phyloP scores from a whole-genome alignment of 2,113 vertebrate species.

The Trematomus loennbergii region DNA sequence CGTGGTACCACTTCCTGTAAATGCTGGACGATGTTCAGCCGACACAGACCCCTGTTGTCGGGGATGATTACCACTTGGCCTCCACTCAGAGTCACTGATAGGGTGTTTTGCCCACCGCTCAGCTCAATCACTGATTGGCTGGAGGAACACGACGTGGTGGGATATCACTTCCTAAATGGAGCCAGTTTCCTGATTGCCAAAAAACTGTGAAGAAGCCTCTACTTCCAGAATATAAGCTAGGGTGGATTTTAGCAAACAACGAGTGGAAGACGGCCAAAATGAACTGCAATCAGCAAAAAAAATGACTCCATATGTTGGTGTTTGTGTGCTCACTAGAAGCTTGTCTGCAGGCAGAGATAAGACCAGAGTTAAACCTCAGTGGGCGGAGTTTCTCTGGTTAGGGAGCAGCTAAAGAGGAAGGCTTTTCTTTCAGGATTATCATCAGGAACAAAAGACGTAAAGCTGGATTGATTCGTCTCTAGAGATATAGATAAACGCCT shows the following conservation, averaged over 20 bases:
- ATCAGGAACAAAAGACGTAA: not conserved
- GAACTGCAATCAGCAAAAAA: conserved; percentile 13
- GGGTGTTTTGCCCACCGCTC: conserved; percentile 6
- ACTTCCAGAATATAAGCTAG: conserved; percentile 18
- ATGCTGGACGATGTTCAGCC: not conserved
- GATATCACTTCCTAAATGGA: conserved; percentile 20
- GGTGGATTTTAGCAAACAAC: conserved; percentile 43
- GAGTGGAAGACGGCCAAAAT: not conserved
- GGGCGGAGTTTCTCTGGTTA: conserved; percentile 29
- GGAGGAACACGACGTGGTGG: conserved; percentile 1
- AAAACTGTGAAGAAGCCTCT: conserved; percentile 20
- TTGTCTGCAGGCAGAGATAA: conserved; percentile 60
- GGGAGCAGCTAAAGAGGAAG: not conserved
- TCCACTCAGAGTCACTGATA: conserved; percentile 3
- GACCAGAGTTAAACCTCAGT: conserved; percentile 37
- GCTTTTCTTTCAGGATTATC: not conserved
- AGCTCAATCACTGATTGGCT: conserved; percentile 24
- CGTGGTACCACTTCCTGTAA: not conserved
- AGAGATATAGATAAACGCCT: not conserved
- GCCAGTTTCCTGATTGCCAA: conserved; percentile 39
- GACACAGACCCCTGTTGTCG: conserved; percentile 5
- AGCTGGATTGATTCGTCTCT: not conserved
- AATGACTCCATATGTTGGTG: conserved; percentile 6
- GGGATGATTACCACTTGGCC: conserved; percentile 7
- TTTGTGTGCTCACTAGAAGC: conserved; percentile 8